Conservation (phyloP, 2,888 invertebrate genomes). For the Thelaira solivaga region DNA sequence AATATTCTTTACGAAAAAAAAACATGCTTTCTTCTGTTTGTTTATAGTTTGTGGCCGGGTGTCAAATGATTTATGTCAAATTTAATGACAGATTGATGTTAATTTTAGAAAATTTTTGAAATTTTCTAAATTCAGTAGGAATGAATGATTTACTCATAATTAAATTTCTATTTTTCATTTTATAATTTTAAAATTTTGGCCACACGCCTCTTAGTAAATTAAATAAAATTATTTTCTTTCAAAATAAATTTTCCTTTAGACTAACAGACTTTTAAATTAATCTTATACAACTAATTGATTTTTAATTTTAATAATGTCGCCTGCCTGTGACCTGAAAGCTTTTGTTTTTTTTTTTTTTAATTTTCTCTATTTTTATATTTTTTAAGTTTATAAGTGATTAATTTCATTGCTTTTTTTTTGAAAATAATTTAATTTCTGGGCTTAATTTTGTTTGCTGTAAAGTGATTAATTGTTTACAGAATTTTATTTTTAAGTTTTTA, state of each 20-base stretch:
- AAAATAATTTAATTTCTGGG: conserved; percentile 1
- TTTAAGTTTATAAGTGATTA: conserved; percentile 49
- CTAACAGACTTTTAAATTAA: too few species aligned
- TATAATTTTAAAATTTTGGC: conserved; percentile 32
- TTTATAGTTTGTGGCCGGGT: conserved; percentile 17
- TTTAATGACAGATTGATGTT: conserved; percentile 62
- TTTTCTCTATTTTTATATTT: conserved; percentile 12
- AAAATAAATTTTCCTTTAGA: too few species aligned
- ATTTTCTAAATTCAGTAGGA: conserved; percentile 36
- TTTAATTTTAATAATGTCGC: conserved; percentile 44
- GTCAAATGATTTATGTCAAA: conserved; percentile 63
- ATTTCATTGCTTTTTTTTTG: conserved; percentile 19
- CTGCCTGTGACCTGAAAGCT: conserved; percentile 48
- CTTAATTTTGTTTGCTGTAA: conserved; percentile 13
- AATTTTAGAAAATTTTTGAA: conserved; percentile 16
- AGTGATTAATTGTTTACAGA: conserved; percentile 55
- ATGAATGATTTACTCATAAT: too few species aligned
- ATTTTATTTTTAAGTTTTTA: conserved; percentile 46
- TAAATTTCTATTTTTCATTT: conserved; percentile 11
- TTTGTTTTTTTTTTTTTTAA: not conserved
- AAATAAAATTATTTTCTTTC: too few species aligned
- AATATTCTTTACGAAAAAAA: too few species aligned
- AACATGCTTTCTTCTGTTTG: too few species aligned
- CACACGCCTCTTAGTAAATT: conserved; percentile 30
- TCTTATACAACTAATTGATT: conserved; percentile 55